Evolutionary conservation across 1,140 invertebrate genomes (phyloP).

Genomic region (Caenorhabditis tropicalis): DNA sequence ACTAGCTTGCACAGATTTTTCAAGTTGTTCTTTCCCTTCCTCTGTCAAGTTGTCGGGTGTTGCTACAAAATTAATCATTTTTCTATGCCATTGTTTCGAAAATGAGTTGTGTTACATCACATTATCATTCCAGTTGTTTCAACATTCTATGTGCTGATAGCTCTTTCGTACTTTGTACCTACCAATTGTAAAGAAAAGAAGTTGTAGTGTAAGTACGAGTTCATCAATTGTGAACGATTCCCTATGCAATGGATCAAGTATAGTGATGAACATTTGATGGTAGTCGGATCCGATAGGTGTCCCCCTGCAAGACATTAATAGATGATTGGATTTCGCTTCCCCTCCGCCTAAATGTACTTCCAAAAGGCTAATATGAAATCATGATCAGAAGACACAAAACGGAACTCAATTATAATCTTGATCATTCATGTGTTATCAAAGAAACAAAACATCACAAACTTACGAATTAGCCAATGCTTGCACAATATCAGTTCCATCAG

Average conservation of each 20-base stretch:
- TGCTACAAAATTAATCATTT: neutral
- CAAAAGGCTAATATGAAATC: neutral
- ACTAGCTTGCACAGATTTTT: neutral
- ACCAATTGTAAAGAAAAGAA: conserved; percentile 1
- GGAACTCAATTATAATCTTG: neutral
- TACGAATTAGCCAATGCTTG: neutral
- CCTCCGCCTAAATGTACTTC: neutral
- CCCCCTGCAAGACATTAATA: neutral
- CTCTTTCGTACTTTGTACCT: neutral
- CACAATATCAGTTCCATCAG: neutral
- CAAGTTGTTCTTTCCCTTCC: neutral
- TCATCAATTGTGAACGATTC: conserved; percentile 26
- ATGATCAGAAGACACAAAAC: conserved; percentile 6
- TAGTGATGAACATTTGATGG: conserved; percentile 10
- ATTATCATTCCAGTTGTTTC: neutral
- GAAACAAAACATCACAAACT: neutral
- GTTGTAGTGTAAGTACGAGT: neutral
- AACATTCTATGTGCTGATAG: conserved; percentile 21
- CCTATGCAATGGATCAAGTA: neutral
- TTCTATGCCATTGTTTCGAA: no score
- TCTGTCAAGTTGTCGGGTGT: neutral
- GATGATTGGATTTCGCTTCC: neutral
- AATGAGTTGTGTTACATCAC: no score
- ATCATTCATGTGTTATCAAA: neutral
- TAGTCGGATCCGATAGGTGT: neutral